Base-by-base conservation (phyloP, 1,140 invertebrate genomes). In the Drosophila azteca region DNA sequence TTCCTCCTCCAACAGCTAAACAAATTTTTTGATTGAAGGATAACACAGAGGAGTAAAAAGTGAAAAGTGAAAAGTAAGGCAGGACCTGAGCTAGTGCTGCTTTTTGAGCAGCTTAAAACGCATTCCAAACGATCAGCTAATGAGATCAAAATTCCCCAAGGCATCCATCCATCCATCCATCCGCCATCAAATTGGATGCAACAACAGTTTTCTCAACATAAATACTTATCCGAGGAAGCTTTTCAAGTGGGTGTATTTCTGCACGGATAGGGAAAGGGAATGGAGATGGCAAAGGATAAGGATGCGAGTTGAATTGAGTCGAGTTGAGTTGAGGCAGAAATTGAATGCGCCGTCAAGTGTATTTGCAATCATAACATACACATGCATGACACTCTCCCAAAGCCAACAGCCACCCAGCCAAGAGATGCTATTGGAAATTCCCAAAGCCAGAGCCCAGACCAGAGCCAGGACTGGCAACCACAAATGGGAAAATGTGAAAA, bases 301-400 rank as follows among this genome's bases (percentile, higher is more conserved):
- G 6, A 29, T 29, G 29, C 29, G 7, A 7, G 7, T 20, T 20
- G 7, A 29, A 6, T 11, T 26, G 26, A 41, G 26, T 57, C 39
- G 52, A 51, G 26, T 57, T 45, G 52, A 51, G 29, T 17, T 52
- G 46, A 59, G 53, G 35, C 66, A 69, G 52, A 60, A 48, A 53
- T 71, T 51, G 49, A 59, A 70, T 71, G 48, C 9, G 53, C 55
- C 26, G 46, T 61, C 52, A 48, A 70, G 77, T 84, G 72, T 79
- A 77, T 83, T 72, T 84, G 80, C 76, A 79, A 76, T 84, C 76
- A 83, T 77, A 79, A 76, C 66, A 51, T 24, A 69, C 43, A 41
- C 52, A 22, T 11, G 11, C 31, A 31, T 9, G 31, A 9, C 31
- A 31, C 31, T 8, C 2, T 31, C 31, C 31, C 31, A 3, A 31